A percentile compares a stretch with the other conserved stretches of the same genome.
Conservation (phyloP, 2,113 vertebrate genomes). For the Antigone vipio region DNA sequence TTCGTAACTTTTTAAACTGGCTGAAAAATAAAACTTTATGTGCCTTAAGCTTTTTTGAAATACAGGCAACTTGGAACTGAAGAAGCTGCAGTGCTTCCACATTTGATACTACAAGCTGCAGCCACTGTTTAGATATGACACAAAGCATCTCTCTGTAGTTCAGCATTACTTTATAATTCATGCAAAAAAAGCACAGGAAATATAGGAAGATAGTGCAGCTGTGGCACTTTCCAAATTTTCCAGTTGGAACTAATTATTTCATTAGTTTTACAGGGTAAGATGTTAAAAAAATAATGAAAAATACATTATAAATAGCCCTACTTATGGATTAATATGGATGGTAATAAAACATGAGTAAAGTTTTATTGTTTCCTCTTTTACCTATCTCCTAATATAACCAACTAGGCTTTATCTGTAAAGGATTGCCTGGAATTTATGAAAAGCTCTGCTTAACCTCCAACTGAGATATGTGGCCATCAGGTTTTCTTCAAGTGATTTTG, state of each 20-base stretch:
- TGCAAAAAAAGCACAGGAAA: not conserved
- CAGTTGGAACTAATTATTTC: not conserved
- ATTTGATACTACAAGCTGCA: not conserved
- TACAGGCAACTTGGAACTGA: not conserved
- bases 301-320: not conserved
- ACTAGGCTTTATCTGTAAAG: constrained; percentile 13
- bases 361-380: constrained; percentile 48
- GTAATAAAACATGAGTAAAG: constrained; percentile 15
- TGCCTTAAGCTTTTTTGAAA: not conserved
- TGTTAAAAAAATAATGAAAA: not conserved
- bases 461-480: not conserved
- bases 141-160: not conserved
- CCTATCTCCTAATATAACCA: not conserved
- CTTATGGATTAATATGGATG: not conserved
- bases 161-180: not conserved
- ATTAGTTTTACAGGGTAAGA: not conserved
- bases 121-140: not conserved
- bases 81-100: not conserved
- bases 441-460: constrained; percentile 17
- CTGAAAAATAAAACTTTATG: not conserved
- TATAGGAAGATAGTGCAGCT: not conserved
- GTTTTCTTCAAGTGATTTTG: not conserved
- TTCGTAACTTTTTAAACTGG: not conserved
- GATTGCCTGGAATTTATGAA: constrained; percentile 21
- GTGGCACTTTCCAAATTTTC: not conserved